A percentile compares a stretch with the other conserved stretches of the same genome.
Conservation (phyloP, 2,888 invertebrate species). For the Ommatoiulus sabulosus region DNA sequence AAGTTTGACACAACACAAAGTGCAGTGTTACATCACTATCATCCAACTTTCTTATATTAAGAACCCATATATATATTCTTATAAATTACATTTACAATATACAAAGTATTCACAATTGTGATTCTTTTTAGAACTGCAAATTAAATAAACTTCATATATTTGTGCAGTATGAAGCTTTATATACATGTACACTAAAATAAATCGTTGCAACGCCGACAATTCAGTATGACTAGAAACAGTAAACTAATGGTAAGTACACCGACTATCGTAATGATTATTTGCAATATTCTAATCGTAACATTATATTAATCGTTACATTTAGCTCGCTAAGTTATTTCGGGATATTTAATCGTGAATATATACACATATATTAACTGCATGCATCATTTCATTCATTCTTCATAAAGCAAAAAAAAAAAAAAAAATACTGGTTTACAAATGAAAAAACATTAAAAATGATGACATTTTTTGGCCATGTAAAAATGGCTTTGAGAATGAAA, state of each 20-base stretch:
- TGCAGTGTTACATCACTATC: background rate
- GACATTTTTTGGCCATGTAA: background rate
- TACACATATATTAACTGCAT: background rate
- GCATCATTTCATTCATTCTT: background rate
- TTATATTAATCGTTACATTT: background rate
- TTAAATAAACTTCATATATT: background rate
- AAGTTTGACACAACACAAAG: background rate
- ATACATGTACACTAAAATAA: background rate
- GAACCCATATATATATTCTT: background rate
- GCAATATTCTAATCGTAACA: background rate
- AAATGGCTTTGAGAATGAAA: constrained; percentile 6
- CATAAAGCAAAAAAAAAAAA: background rate
- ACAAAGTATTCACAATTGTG: constrained; percentile 23
- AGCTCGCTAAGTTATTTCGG: background rate
- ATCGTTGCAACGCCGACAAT: background rate
- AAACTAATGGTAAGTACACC: background rate
- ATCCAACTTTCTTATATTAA: background rate
- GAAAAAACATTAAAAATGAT: background rate
- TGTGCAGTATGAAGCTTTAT: background rate
- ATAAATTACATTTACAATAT: constrained; percentile 31
- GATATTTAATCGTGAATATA: background rate
- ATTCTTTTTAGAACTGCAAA: background rate
- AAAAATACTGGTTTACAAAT: background rate
- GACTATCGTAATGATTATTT: background rate
- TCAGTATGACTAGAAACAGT: background rate